These are phyloP conservation scores for Geotrypetes seraphini DNA, from an alignment of 2,797 vertebrate species.

Conservation along the genomic window DNA sequence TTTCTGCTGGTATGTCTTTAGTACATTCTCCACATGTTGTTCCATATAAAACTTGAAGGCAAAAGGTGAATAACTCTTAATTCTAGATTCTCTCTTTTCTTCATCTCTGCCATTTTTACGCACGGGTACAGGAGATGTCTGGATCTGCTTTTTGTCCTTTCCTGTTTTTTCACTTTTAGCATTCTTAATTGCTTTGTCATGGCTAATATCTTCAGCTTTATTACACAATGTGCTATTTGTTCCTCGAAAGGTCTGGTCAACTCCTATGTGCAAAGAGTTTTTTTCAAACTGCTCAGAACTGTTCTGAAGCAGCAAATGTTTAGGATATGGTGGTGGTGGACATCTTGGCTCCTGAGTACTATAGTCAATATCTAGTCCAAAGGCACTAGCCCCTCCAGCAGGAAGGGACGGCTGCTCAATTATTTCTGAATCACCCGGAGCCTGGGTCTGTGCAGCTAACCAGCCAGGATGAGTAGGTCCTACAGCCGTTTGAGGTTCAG, in stretches of 20 bases:
- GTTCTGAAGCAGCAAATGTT: slow-evolving; percentile 68
- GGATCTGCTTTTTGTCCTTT: slow-evolving; percentile 96
- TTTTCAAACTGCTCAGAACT: slow-evolving; percentile 53
- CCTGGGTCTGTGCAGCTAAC: slow-evolving; percentile 65
- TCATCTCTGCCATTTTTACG: slow-evolving; percentile 82
- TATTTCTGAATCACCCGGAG: slow-evolving; percentile 36
- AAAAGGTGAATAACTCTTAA: slow-evolving; percentile 94
- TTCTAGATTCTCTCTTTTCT: slow-evolving; percentile 90
- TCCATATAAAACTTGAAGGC: slow-evolving; percentile 99
- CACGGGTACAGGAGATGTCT: slow-evolving; percentile 89
- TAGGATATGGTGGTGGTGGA: slow-evolving; percentile 87
- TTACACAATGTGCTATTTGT: slow-evolving; percentile 37
- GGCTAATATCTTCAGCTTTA: slow-evolving; percentile 50
- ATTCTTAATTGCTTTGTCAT: slow-evolving; percentile 64
- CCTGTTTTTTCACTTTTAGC: slow-evolving; percentile 67
- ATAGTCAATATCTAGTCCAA: slow-evolving; percentile 59
- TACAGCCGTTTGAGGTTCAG: slow-evolving; percentile 92
- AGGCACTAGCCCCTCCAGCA: slow-evolving; percentile 52
- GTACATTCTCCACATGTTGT: slow-evolving; percentile 93
- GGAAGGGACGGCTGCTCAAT: slow-evolving; percentile 66
- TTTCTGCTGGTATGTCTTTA: slow-evolving; percentile 96
- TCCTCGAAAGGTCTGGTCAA: slow-evolving; percentile 65
- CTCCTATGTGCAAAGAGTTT: slow-evolving; percentile 45
- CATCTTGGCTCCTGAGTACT: slow-evolving; percentile 70
- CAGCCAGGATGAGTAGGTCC: slow-evolving; percentile 89